These are phyloP conservation scores for Spinus pinus DNA, from an alignment of 2,797 vertebrate genomes.

Conservation along the genomic window DNA sequence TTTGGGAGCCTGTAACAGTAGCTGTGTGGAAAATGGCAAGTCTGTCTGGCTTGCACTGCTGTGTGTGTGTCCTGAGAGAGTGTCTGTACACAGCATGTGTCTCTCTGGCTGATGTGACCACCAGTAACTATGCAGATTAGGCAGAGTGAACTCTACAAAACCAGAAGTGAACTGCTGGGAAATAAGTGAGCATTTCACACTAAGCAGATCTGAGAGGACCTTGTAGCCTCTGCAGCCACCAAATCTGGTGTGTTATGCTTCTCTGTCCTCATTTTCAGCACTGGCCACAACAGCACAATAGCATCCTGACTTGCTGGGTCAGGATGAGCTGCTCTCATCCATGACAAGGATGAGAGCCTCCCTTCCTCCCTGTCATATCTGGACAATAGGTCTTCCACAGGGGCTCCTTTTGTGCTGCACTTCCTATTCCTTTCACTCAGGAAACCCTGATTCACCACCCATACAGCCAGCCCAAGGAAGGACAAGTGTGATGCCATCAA, in stretches of 20 bases:
- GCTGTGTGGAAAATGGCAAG: conserved; percentile 1
- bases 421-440: neutral
- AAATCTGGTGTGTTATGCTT: neutral
- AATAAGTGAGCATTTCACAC: fast-evolving
- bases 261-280: neutral
- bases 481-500: neutral
- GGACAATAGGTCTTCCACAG: neutral
- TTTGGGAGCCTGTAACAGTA: conserved; percentile 6
- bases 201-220: neutral
- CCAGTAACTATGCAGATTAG: neutral
- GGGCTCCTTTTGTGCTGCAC: neutral
- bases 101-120: neutral
- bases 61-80: neutral
- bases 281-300: neutral
- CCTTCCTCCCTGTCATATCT: neutral
- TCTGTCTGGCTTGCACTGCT: neutral
- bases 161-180: neutral
- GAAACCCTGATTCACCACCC: neutral
- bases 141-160: neutral
- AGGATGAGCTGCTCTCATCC: neutral
- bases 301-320: neutral
- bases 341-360: neutral
- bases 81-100: neutral
- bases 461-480: neutral
- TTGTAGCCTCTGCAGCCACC: neutral